Conservation (phyloP, 2,888 invertebrate genomes). For the Drosophila rubida region DNA sequence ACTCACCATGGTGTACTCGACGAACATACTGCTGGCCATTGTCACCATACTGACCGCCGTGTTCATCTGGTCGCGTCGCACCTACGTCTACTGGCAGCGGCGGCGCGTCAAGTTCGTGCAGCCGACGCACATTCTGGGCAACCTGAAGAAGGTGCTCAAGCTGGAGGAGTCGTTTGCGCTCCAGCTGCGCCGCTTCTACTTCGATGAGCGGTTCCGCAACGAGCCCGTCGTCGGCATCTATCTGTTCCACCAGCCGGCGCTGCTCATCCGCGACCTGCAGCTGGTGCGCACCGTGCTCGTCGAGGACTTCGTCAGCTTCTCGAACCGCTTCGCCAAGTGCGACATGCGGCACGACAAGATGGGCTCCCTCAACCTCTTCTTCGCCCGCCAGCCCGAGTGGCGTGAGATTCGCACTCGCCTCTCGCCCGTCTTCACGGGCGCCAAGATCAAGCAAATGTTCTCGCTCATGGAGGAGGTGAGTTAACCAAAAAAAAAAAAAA, state of each 20-base stretch:
- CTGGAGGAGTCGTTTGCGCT: constrained; percentile 81
- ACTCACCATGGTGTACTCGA: constrained; percentile 77
- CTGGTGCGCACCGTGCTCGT: constrained; percentile 85
- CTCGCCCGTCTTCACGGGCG: constrained; percentile 85
- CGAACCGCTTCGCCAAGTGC: constrained; percentile 78
- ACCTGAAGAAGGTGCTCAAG: constrained; percentile 83
- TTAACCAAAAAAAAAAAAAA: constrained; percentile 4
- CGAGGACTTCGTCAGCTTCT: constrained; percentile 85
- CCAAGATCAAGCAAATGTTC: constrained; percentile 84
- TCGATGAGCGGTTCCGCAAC: constrained; percentile 70
- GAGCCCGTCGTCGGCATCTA: constrained; percentile 83
- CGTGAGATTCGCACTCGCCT: constrained; percentile 84
- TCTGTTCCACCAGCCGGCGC: constrained; percentile 85
- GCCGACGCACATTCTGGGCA: constrained; percentile 85
- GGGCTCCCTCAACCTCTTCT: constrained; percentile 85
- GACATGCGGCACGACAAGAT: constrained; percentile 83
- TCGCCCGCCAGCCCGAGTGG: constrained; percentile 85
- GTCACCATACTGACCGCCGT: constrained; percentile 77
- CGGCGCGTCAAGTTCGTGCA: constrained; percentile 83
- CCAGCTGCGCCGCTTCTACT: constrained; percentile 83
- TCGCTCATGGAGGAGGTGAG: constrained; percentile 82
- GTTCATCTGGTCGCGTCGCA: constrained; percentile 81
- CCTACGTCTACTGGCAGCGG: constrained; percentile 85
- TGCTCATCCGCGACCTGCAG: constrained; percentile 85
- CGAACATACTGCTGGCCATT: constrained; percentile 76